Conservation (phyloP, 2,113 vertebrate genomes). For the Maylandia zebra region DNA sequence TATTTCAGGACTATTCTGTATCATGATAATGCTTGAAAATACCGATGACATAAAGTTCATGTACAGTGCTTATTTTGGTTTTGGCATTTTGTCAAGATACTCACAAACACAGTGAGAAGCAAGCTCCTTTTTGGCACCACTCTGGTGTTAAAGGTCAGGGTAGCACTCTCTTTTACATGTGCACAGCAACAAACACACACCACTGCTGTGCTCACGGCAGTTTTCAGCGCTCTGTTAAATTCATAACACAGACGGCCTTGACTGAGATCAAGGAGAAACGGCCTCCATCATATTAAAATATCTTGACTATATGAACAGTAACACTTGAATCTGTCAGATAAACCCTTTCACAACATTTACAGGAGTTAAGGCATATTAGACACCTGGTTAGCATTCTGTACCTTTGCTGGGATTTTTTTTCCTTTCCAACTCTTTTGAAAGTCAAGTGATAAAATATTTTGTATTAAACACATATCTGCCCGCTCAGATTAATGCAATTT, state of each 20-base stretch:
- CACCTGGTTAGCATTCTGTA: neutral
- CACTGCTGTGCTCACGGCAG: slow-evolving; percentile 24
- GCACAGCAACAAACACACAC: slow-evolving; percentile 1
- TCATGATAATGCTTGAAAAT: neutral
- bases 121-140: slow-evolving; percentile 11
- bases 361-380: neutral
- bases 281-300: slow-evolving; percentile 21
- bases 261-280: slow-evolving; percentile 29
- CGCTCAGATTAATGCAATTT: neutral
- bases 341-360: neutral
- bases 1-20: neutral
- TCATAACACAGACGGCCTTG: slow-evolving; percentile 13
- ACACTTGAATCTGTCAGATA: neutral
- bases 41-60: neutral
- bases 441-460: neutral
- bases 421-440: neutral
- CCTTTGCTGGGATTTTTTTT: neutral
- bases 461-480: neutral
- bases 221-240: slow-evolving; percentile 8
- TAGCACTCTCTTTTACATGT: slow-evolving; percentile 10
- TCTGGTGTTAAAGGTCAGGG: slow-evolving; percentile 25
- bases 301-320: neutral
- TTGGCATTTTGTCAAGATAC: slow-evolving; percentile 34
- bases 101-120: neutral
- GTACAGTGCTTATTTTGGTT: neutral